Evolutionary conservation across 2,797 vertebrate species (phyloP).

Genomic region (Oreortyx pictus): DNA sequence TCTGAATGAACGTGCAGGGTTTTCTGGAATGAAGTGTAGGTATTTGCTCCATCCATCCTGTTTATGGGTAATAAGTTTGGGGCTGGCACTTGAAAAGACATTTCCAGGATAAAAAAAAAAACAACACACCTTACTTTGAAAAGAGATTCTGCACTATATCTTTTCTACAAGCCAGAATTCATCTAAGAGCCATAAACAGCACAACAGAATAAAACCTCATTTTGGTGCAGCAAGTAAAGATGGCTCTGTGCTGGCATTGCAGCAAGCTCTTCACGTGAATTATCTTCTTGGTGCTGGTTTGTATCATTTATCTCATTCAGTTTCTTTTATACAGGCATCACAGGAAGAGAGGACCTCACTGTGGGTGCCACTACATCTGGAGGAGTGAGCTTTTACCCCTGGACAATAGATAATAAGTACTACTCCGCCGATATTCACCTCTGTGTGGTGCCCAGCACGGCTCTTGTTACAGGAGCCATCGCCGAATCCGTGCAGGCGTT

Average conservation of each 20-base stretch:
- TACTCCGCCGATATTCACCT: slow-evolving; percentile 92
- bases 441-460: slow-evolving; percentile 88
- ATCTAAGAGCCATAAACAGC: not conserved
- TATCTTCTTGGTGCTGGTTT: not conserved
- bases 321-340: slow-evolving; percentile 84
- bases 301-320: not conserved
- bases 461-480: slow-evolving; percentile 86
- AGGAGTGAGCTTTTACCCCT: slow-evolving; percentile 91
- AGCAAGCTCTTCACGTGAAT: not conserved
- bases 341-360: slow-evolving; percentile 79
- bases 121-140: not conserved
- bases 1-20: not conserved
- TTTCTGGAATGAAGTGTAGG: not conserved
- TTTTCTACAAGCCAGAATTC: not conserved
- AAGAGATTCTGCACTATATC: not conserved
- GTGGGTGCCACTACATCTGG: slow-evolving; percentile 79
- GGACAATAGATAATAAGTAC: slow-evolving; percentile 99
- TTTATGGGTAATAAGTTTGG: not conserved
- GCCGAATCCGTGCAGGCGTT: slow-evolving; percentile 93
- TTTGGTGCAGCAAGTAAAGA: not conserved
- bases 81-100: not conserved
- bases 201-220: not conserved
- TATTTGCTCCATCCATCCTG: not conserved
- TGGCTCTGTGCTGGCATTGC: not conserved
- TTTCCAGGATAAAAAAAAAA: not conserved